A percentile compares a stretch with the other conserved stretches of the same genome.
Conservation (phyloP, 2,888 invertebrate genomes). For the Lepidocyrtoides sp. region DNA sequence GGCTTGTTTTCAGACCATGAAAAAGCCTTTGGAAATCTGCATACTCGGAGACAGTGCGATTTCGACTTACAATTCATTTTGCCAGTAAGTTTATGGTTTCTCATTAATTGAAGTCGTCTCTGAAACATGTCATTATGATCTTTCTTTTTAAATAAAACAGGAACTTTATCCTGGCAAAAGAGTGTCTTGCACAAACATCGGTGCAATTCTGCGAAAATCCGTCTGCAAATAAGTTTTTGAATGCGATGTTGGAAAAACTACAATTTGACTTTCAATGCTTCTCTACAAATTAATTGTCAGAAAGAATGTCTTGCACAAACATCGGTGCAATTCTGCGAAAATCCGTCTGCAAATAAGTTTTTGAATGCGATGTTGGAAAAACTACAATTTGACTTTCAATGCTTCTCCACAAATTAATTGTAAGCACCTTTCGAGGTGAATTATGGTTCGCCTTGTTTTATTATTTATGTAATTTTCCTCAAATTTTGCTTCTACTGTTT, state of each 20-base stretch:
- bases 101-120: not conserved
- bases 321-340: conserved; percentile 1
- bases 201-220: conserved; percentile 6
- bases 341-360: conserved; percentile 48
- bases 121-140: not conserved
- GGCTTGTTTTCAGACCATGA: conserved; percentile 56
- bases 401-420: not conserved
- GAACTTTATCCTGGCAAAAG: conserved; percentile 51
- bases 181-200: conserved; percentile 17
- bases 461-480: too few relatives aligned
- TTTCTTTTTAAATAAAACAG: conserved; percentile 27
- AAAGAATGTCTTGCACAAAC: conserved; percentile 40
- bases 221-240: conserved; percentile 50
- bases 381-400: conserved; percentile 52
- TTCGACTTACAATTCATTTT: not conserved
- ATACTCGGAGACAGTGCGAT: not conserved
- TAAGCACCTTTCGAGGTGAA: too few relatives aligned
- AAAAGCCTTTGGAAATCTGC: conserved; percentile 50
- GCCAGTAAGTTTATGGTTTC: conserved; percentile 39
- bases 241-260: conserved; percentile 52
- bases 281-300: not conserved
- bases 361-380: conserved; percentile 48
- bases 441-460: too few relatives aligned
- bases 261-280: conserved; percentile 54
- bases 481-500: too few relatives aligned